Conservation (phyloP, 2,113 vertebrate species). For the Ophthalmolycus amberensis region DNA sequence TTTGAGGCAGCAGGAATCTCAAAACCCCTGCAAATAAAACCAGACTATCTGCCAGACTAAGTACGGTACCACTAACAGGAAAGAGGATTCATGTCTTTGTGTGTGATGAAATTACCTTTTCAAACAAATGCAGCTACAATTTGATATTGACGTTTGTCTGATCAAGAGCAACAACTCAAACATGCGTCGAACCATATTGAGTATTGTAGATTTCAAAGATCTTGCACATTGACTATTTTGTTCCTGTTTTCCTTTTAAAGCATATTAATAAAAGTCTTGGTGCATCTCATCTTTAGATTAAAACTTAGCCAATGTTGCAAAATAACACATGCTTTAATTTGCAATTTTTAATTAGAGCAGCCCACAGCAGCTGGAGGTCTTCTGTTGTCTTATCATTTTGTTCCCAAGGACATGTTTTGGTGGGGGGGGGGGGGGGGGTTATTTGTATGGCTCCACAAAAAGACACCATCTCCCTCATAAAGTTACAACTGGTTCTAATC, state of each 20-base stretch:
- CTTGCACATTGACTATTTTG: neutral
- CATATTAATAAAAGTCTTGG: neutral
- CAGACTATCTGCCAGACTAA: neutral
- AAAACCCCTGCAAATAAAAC: neutral
- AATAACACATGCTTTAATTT: neutral
- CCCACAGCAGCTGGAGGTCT: neutral
- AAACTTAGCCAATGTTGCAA: neutral
- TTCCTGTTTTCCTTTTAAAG: neutral
- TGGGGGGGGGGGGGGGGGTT: neutral
- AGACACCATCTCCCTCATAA: constrained; percentile 2
- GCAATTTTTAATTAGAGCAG: neutral
- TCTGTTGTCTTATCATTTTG: neutral
- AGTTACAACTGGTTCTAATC: neutral
- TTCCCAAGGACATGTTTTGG: neutral
- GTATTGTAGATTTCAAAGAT: neutral
- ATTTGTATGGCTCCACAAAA: neutral
- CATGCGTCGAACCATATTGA: neutral
- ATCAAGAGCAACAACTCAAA: neutral
- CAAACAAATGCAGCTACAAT: neutral
- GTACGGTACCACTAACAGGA: neutral
- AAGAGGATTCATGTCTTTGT: neutral
- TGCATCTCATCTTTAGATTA: neutral
- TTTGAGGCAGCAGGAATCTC: neutral
- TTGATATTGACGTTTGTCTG: neutral
- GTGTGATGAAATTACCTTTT: neutral